A percentile compares a stretch with the other conserved stretches of the same genome.
Conservation (phyloP, 2,888 invertebrate genomes). For the Sipunculus nudus region DNA sequence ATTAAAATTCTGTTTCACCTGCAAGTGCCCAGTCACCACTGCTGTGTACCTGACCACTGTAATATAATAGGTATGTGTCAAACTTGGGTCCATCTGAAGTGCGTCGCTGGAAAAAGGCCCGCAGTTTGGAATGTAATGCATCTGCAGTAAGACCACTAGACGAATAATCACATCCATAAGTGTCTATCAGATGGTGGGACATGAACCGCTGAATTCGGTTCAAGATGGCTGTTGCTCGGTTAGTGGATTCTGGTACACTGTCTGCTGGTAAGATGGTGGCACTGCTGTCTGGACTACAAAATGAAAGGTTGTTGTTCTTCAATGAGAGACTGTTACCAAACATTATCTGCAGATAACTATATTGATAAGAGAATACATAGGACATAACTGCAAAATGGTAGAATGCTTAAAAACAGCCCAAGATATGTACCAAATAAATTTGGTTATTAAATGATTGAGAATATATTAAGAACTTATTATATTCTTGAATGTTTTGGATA, state of each 20-base stretch:
- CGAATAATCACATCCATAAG: constrained; percentile 63
- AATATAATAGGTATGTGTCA: constrained; percentile 65
- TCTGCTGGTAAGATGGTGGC: constrained; percentile 50
- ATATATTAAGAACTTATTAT: too few relatives aligned
- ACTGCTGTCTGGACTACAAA: constrained; percentile 45
- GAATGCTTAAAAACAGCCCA: too few relatives aligned
- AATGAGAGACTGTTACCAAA: too few relatives aligned
- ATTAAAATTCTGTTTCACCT: constrained; percentile 55
- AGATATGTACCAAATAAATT: too few relatives aligned
- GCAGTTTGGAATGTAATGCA: constrained; percentile 51
- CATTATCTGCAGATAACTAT: too few relatives aligned
- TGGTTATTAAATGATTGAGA: too few relatives aligned
- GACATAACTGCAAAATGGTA: too few relatives aligned
- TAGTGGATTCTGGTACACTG: constrained; percentile 51
- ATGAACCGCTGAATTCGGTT: constrained; percentile 59
- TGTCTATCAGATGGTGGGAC: constrained; percentile 62
- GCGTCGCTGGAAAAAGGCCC: constrained; percentile 57
- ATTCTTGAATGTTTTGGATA: too few relatives aligned
- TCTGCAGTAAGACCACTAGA: constrained; percentile 58
- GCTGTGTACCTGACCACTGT: constrained; percentile 62
- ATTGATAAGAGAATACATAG: too few relatives aligned
- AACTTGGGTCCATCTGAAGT: constrained; percentile 62
- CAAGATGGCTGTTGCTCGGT: constrained; percentile 53
- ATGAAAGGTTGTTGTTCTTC: too few relatives aligned
- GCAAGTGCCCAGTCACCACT: constrained; percentile 65